Base-by-base conservation (phyloP, 2,888 invertebrate genomes). In the Panzeria rudis region DNA sequence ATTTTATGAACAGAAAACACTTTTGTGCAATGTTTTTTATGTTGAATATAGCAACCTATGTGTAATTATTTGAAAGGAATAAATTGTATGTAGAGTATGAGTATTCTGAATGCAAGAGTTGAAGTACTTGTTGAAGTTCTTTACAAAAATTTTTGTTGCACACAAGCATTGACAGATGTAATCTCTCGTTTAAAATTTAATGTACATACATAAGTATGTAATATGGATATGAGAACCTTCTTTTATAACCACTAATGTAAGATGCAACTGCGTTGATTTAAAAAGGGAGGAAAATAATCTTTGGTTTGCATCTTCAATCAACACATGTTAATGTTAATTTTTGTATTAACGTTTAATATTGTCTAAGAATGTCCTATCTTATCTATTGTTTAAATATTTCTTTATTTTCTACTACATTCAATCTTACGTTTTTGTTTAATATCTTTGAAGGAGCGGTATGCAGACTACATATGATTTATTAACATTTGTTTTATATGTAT, bases 241-340 rank as follows among this genome's bases (percentile, higher is more conserved):
- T 66, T 66, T 72, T 38, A 47, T 20, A 54, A 69, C 68, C 68
- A 25, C 61, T 35, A 50, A 35, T 59, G 23, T 44, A 8, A 11
- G 35, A 41, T 61, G 59, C 15, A 38, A 38, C 35, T 20, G 35
- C 35, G 29, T 78, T 11, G 17, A 23, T 50, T 47, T 68, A 17
- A 66, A 69, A 52, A 29, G 69, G 72, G 7, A 69, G 52, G 66
- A 69, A 66, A 62, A 41, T 56, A 86, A 87, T 87, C 87, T 83
- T 17, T 23, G 73, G 84, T 87, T 87, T 80, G 76, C 86, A 87
- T 87, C 85, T 86, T 62, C 71, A 87, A 87, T 87, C 86, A 87
- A 68, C 87, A 75, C 86, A 87, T 86, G n/a, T 87, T 87, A 83
- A 82, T 78, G 79, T 86, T 86, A 87, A 87, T 87, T 84, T 79